Conservation (phyloP, 2,888 invertebrate species). For the Ornithoptera priamus region DNA sequence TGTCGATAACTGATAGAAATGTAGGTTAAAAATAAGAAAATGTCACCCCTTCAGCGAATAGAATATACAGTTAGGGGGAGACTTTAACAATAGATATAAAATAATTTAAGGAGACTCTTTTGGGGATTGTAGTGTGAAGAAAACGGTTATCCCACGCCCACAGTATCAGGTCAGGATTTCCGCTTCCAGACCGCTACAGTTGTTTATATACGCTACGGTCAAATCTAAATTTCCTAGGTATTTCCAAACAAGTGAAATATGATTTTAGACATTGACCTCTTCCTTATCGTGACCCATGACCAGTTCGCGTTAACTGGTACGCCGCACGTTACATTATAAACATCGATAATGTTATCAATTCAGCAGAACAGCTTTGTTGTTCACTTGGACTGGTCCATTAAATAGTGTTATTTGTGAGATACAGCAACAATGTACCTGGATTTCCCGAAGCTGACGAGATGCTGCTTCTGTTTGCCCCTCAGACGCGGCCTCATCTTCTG, state of each 20-base stretch:
- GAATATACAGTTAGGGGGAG: too few species aligned
- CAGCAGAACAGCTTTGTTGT: not conserved
- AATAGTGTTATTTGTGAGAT: conserved; percentile 6
- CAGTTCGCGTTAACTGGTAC: not conserved
- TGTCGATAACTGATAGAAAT: too few species aligned
- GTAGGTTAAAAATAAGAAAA: too few species aligned
- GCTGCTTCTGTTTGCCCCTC: conserved; percentile 36
- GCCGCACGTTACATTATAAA: not conserved
- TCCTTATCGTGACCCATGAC: conserved; percentile 6
- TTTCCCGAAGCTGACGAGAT: conserved; percentile 32
- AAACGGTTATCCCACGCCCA: not conserved
- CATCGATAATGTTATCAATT: not conserved
- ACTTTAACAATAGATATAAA: too few species aligned
- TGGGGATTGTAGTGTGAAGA: not conserved
- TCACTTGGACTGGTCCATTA: conserved; percentile 1
- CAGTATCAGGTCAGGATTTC: not conserved
- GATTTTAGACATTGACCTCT: not conserved
- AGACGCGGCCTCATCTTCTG: conserved; percentile 38
- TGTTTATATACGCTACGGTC: not conserved
- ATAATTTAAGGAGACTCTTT: too few species aligned
- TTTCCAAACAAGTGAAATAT: not conserved
- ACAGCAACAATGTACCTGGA: conserved; percentile 33
- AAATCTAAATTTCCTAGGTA: not conserved
- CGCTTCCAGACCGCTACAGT: not conserved
- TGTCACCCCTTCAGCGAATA: too few species aligned